A percentile compares a stretch with the other conserved stretches of the same genome.
Conservation (phyloP, 64 coral and sea anemone genomes). For the Montipora capricornis region DNA sequence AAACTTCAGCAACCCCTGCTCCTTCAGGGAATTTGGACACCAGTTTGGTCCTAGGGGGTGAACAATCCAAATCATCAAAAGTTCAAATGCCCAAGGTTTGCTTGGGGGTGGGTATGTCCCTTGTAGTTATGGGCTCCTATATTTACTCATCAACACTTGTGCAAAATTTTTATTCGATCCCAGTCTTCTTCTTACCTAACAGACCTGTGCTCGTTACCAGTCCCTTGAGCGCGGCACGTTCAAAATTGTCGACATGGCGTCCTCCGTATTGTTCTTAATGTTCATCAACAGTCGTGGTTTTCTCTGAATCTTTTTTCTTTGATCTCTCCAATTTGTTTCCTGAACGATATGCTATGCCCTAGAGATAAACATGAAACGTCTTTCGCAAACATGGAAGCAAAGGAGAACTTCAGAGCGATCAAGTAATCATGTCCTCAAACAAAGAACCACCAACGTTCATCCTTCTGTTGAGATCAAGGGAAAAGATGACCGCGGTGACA, state of each 20-base stretch:
- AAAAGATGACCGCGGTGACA: neutral
- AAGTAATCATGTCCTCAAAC: slow-evolving; percentile 15
- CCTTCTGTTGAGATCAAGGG: neutral
- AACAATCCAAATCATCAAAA: too few relatives aligned
- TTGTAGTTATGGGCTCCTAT: too few relatives aligned
- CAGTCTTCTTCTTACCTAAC: neutral
- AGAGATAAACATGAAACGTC: slow-evolving; percentile 36
- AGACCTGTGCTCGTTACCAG: neutral
- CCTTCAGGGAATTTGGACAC: too few relatives aligned
- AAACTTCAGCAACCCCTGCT: too few relatives aligned
- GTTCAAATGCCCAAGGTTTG: too few relatives aligned
- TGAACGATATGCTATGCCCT: neutral
- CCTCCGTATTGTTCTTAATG: neutral
- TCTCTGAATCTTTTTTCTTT: neutral
- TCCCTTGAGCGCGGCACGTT: slow-evolving; percentile 7
- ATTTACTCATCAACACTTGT: too few relatives aligned
- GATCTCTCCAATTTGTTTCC: slow-evolving; percentile 2
- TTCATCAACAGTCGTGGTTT: neutral
- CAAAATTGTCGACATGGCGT: slow-evolving; percentile 26
- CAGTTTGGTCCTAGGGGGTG: too few relatives aligned
- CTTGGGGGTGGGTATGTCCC: too few relatives aligned
- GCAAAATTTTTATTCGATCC: neutral
- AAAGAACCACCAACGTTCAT: neutral
- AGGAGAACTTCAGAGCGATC: slow-evolving; percentile 35
- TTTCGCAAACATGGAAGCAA: slow-evolving; percentile 77